phyloP scores from a whole-genome alignment of 1,140 invertebrate genomes.

The Rhynchophorus ferrugineus region DNA sequence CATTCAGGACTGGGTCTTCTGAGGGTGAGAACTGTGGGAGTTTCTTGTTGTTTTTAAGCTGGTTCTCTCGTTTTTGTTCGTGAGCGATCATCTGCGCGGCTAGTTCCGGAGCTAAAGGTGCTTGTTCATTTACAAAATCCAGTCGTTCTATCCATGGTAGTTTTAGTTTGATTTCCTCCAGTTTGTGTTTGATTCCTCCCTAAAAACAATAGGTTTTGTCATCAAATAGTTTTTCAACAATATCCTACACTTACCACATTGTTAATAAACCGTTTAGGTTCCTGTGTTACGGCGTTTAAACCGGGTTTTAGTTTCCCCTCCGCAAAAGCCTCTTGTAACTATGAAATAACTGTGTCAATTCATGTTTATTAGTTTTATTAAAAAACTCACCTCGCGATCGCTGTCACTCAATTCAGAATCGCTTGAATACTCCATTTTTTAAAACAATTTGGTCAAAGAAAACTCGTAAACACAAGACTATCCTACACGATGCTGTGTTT shows the following conservation, averaged over 20 bases:
- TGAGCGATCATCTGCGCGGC: slow-evolving; percentile 64
- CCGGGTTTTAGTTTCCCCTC: slow-evolving; percentile 75
- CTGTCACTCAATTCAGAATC: slow-evolving; percentile 42
- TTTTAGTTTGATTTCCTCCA: slow-evolving; percentile 61
- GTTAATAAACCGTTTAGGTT: slow-evolving; percentile 54
- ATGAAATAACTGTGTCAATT: slow-evolving; percentile 28
- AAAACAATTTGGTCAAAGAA: neutral
- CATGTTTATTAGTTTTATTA: neutral
- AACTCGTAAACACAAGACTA: too few relatives aligned
- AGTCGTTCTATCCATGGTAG: slow-evolving; percentile 81
- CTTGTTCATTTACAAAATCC: slow-evolving; percentile 66
- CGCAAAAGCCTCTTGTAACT: slow-evolving; percentile 80
- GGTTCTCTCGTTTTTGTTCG: slow-evolving; percentile 57
- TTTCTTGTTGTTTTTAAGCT: slow-evolving; percentile 61
- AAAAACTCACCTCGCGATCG: slow-evolving; percentile 43
- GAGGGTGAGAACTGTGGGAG: slow-evolving; percentile 53
- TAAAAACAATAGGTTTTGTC: slow-evolving; percentile 33
- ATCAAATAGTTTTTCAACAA: neutral
- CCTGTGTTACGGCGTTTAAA: slow-evolving; percentile 59
- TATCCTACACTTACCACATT: slow-evolving; percentile 48
- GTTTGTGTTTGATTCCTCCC: slow-evolving; percentile 60
- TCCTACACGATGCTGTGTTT: too few relatives aligned
- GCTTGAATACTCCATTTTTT: slow-evolving; percentile 19
- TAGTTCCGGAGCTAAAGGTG: slow-evolving; percentile 74
- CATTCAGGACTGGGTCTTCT: slow-evolving; percentile 80